Evolutionary conservation across 2,888 invertebrate genomes (phyloP), one percentile per base, ranked within the genome.

Genomic region (Luffia ferchaultella): DNA sequence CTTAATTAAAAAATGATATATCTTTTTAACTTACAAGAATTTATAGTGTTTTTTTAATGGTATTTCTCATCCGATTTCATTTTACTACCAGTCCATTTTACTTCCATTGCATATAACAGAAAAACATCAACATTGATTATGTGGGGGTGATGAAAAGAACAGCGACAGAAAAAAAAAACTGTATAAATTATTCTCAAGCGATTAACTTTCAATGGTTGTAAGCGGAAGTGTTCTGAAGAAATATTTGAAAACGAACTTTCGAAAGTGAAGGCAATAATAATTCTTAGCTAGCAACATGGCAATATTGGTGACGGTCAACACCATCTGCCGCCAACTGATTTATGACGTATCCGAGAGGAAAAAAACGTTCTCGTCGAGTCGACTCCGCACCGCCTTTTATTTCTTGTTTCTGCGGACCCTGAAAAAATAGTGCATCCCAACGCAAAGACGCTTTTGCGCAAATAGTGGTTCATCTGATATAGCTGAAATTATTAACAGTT

Each of bases 231-330:
- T 59, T 60, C 60, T 59, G 56, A 59, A n/a, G 60, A 63, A 58
- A 63, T 66, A 63, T 63, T 69, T 61, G 63, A 62, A 61, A 67
- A 62, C 60, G 63, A 58, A 49, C 55, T 62, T 61, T 54, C 60
- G 55, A 60, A 65, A 71, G 61, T 62, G 62, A 60, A 62, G 60
- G 67, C 60, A 67, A 72, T 74, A 75, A 76, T 75, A 73, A 74
- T 72, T 74, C 72, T 74, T 68, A 64, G 73, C 67, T 68, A 62
- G 72, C 64, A 70, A 73, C 74, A 75, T 70, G 67, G 75, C 73
- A 75, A 76, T 76, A 76, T 75, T 75, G 70, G 75, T 72, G 64
- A 64, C 71, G 76, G 75, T 76, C 77, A 77, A 75, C 75, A 71
- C 73, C 78, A 78, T 75, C 71, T 77, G 78, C 68, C 65, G 74